Evolutionary conservation across 2,888 invertebrate species (phyloP).

Genomic region (Allophyes oxyacanthae): DNA sequence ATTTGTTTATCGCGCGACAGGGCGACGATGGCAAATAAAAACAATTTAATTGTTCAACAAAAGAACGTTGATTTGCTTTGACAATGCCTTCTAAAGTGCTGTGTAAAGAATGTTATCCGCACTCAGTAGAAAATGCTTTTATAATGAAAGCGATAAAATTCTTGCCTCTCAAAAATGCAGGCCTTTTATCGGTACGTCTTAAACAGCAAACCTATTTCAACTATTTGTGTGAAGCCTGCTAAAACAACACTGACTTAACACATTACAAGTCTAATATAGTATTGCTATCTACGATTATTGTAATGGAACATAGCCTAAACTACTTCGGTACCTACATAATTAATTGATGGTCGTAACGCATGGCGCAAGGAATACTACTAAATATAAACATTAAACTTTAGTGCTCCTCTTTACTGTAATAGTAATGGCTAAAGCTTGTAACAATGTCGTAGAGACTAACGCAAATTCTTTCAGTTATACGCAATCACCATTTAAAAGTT

Average conservation of each 20-base stretch:
- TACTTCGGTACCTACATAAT: slow-evolving; percentile 49
- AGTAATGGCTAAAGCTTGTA: slow-evolving; percentile 88
- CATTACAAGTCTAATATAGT: slow-evolving; percentile 42
- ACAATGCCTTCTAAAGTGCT: slow-evolving; percentile 12
- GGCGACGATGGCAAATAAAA: slow-evolving; percentile 38
- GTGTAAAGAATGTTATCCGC: slow-evolving; percentile 26
- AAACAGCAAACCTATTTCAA: slow-evolving; percentile 41
- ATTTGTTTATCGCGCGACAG: slow-evolving; percentile 41
- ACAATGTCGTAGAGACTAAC: slow-evolving; percentile 67
- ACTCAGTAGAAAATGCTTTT: slow-evolving; percentile 34
- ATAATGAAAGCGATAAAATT: slow-evolving; percentile 49
- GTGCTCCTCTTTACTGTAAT: slow-evolving; percentile 68
- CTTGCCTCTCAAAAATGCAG: slow-evolving; percentile 35
- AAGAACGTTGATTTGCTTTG: slow-evolving; percentile 25
- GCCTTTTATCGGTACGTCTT: slow-evolving; percentile 45
- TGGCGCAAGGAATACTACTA: slow-evolving; percentile 42
- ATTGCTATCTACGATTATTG: slow-evolving; percentile 47
- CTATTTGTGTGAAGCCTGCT: slow-evolving; percentile 38
- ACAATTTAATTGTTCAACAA: slow-evolving; percentile 34
- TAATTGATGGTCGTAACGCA: slow-evolving; percentile 47
- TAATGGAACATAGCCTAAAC: slow-evolving; percentile 50
- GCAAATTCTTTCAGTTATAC: slow-evolving; percentile 71
- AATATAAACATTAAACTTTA: slow-evolving; percentile 86
- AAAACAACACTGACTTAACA: slow-evolving; percentile 37
- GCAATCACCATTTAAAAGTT: slow-evolving; percentile 70